Evolutionary conservation across 1,140 invertebrate species (phyloP), one percentile per base, ranked within the genome.

Genomic region (Tetramorium simillimum): DNA sequence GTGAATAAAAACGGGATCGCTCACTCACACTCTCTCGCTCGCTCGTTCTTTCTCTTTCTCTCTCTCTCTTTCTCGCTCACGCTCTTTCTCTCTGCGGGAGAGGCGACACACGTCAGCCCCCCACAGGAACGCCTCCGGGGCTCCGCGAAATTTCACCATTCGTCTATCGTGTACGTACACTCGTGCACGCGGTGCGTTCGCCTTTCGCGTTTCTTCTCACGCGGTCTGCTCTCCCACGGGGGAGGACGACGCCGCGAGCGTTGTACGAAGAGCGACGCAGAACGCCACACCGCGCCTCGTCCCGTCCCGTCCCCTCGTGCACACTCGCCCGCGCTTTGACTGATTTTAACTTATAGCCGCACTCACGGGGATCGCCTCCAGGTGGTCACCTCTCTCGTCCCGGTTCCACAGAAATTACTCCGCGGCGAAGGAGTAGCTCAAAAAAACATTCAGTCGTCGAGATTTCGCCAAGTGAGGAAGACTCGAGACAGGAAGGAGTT

Each of bases 391-490:
- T 53, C 16, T n/a, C 16, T 53, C 51, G 51, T 33, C 51, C 51
- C 46, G 46, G 10, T 12, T 46, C 46, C 46, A 12, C 46, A 14
- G 10, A 75, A 33, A 92, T 90, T 91, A 89, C 92, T 93, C 92
- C 93, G 92, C 91, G 90, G 92, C 89, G 90, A 86, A 67, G 93
- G 93, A 94, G 93, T 94, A 92, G 93, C 94, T 94, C 93, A 95
- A 93, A 93, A 95, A 94, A 94, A 94, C 94, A 94, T 94, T 94
- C 93, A 92, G 93, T 93, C 92, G 93, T 92, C 92, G 94, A 95
- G 94, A 94, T 33, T 33, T 33, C 0, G 0, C 33, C 33, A 33
- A 33, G 33, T 33, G 33, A 33, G 33, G 33, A 33, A 33, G 33
- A 33, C 33, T 33, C 33, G 33, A 33, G 33, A 73, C 85, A 69